Evolutionary conservation across 2,888 invertebrate genomes (phyloP), one percentile per base, ranked within the genome.

Genomic region (Brenthis hecate): DNA sequence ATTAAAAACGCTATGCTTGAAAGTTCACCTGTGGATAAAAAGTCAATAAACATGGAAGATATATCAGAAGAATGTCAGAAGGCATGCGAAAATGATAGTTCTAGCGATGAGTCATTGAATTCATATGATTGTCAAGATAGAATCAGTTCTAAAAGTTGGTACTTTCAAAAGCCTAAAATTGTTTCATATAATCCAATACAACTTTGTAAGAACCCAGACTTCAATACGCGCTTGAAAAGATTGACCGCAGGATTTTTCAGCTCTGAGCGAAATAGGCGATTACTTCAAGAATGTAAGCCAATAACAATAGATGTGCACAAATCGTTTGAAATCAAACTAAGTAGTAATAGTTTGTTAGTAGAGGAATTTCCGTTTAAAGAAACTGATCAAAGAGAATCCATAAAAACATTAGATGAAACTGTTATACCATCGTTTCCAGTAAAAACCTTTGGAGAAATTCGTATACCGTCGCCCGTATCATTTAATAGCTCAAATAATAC

Each of bases 191-290:
- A 87, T 73, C 86, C 88, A 0, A 85, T 89, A 76, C 80, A 85
- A 50, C 65, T 92, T 5, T 89, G 90, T 69, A 91, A 90, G 77
- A 92, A 92, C 78, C 92, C 92, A 1, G 92, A 92, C 75, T 92
- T 92, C 64, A 92, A 92, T 71, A 90, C 88, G 5, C 78, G 87
- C 47, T 75, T 92, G 11, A 90, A 87, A 76, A 79, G 91, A 65
- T 74, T 92, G 54, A 83, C 82, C 0, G 80, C 80, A 5, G 85
- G 89, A 1, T 92, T 92, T 73, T 83, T 87, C 53, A 84, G 80
- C 73, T 84, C 80, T 0, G 77, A 78, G 16, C 80, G 85, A 19
- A 92, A 92, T 73, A 79, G 87, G n/a, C 71, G 69, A 36, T 77
- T 86, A 2, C 77, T 91, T 1, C 87, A 84, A 74, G 75, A 79